Conservation (phyloP, 1,140 invertebrate species). For the Antheraea mylitta region DNA sequence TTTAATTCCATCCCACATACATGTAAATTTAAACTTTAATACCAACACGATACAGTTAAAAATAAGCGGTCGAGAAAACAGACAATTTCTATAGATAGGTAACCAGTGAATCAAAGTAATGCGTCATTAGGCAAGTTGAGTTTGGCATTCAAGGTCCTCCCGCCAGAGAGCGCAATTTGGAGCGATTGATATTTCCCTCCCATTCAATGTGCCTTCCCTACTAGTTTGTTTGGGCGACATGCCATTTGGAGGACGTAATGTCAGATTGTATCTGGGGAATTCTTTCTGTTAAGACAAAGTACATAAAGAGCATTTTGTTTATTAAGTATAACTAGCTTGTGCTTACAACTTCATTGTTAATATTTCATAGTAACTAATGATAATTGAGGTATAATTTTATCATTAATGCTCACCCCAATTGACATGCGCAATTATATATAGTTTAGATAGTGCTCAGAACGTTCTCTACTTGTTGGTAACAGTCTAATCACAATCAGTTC, state of each 20-base stretch:
- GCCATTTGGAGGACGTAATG: constrained; percentile 14
- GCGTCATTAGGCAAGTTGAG: constrained; percentile 71
- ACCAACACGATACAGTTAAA: constrained; percentile 12
- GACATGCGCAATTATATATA: too few relatives aligned
- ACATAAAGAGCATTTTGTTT: neutral
- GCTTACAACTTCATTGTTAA: too few relatives aligned
- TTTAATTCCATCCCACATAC: neutral
- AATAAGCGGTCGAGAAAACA: constrained; percentile 7
- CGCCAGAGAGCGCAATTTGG: constrained; percentile 43
- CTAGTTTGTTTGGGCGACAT: constrained; percentile 8
- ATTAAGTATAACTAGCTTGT: too few relatives aligned
- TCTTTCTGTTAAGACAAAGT: neutral
- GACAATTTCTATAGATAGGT: constrained; percentile 31
- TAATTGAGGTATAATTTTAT: too few relatives aligned
- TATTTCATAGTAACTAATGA: too few relatives aligned
- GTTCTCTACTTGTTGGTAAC: too few relatives aligned
- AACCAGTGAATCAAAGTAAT: constrained; percentile 59
- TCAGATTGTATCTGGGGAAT: constrained; percentile 11
- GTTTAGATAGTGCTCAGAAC: neutral
- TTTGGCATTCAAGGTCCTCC: constrained; percentile 64
- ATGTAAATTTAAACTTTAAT: constrained; percentile 17
- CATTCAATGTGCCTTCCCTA: constrained; percentile 8
- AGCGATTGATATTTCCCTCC: constrained; percentile 65
- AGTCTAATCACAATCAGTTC: too few relatives aligned
- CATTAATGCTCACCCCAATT: too few relatives aligned